A percentile compares a stretch with the other conserved stretches of the same genome.
These are phyloP conservation scores for Pygoscelis adeliae DNA, from an alignment of 2,113 vertebrate species.

Conservation along the genomic window DNA sequence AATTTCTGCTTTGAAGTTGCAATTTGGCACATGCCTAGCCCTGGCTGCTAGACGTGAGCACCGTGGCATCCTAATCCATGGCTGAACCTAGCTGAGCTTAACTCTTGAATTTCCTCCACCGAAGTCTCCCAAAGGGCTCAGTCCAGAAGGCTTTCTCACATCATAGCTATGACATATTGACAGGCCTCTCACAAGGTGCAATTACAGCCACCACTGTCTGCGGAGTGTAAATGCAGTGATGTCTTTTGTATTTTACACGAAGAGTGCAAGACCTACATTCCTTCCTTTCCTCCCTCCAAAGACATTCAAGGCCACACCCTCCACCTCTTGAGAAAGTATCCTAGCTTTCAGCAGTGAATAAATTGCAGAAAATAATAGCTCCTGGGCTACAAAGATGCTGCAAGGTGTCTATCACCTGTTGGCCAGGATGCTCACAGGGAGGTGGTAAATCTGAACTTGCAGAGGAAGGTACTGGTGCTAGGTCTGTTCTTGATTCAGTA, in stretches of 20 bases:
- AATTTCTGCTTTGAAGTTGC: conserved; percentile 10
- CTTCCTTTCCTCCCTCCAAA: background rate
- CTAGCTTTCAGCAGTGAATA: background rate
- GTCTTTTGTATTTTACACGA: background rate
- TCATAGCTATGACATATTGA: background rate
- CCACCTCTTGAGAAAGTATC: background rate
- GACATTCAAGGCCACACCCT: background rate
- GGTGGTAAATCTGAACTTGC: background rate
- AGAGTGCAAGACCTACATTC: background rate
- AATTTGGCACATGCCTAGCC: background rate
- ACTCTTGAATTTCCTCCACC: background rate
- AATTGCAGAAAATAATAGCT: background rate
- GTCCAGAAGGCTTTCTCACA: background rate
- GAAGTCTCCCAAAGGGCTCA: background rate
- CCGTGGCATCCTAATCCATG: background rate
- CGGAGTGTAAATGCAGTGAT: background rate
- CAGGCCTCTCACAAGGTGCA: background rate
- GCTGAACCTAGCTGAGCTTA: background rate
- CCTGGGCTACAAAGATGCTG: background rate
- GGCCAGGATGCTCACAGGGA: background rate
- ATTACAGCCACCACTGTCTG: background rate
- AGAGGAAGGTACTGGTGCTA: background rate
- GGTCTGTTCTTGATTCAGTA: background rate
- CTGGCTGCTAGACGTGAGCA: background rate
- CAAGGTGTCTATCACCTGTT: background rate